Conservation (phyloP, 2,113 vertebrate genomes). For the Ictalurus punctatus region DNA sequence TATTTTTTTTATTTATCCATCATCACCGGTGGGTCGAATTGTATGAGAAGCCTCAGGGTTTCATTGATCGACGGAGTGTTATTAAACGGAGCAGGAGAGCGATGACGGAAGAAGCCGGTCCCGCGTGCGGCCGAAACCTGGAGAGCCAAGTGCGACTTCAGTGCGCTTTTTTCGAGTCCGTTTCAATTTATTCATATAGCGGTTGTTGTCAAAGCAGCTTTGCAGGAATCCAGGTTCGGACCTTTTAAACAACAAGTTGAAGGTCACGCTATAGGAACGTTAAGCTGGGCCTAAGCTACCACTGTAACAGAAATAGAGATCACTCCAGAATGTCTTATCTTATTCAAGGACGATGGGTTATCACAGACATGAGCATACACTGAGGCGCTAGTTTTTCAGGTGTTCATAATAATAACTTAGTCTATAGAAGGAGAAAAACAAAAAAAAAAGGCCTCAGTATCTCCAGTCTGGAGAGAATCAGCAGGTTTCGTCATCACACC, state of each 20-base stretch:
- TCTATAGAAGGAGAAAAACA: too few relatives aligned
- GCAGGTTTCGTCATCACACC: not conserved
- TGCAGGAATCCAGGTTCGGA: not conserved
- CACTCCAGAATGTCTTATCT: not conserved
- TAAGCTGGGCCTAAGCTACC: not conserved
- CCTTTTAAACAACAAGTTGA: not conserved
- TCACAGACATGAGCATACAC: not conserved
- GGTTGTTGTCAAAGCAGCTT: not conserved
- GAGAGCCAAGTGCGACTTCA: constrained; percentile 12
- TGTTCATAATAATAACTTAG: not conserved
- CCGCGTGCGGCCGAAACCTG: constrained; percentile 1
- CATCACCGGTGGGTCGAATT: not conserved
- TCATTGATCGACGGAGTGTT: constrained; percentile 20
- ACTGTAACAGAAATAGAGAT: too few relatives aligned
- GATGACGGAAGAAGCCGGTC: constrained; percentile 18
- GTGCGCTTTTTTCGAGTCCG: not conserved
- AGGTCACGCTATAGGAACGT: not conserved
- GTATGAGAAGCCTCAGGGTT: constrained; percentile 22
- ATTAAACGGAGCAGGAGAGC: constrained; percentile 25
- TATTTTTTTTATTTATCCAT: constrained; percentile 13
- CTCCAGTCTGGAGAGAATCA: not conserved
- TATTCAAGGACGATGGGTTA: not conserved
- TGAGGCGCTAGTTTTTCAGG: not conserved
- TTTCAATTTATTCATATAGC: not conserved
- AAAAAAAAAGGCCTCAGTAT: not conserved